Percentiles rank a stretch among this genome's conserved stretches.
Evolutionary conservation across 2,888 invertebrate species (phyloP).

Genomic region (Mactromeris polynyma): DNA sequence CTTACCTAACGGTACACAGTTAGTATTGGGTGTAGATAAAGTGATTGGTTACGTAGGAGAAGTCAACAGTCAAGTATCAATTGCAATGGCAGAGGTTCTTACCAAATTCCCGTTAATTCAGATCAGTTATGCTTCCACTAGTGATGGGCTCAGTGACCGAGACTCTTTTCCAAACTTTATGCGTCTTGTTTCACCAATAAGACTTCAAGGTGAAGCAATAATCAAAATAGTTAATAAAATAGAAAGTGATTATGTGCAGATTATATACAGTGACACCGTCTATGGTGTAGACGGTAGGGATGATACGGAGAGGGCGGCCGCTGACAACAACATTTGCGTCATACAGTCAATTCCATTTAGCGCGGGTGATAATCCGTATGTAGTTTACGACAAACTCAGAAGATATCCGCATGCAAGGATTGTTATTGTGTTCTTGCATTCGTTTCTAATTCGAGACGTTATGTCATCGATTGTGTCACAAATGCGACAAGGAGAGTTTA

Average conservation of each 20-base stretch:
- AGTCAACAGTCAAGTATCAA: constrained; percentile 55
- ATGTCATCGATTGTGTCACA: constrained; percentile 22
- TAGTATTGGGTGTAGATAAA: constrained; percentile 28
- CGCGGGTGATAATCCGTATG: constrained; percentile 20
- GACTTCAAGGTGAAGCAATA: constrained; percentile 63
- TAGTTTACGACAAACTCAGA: constrained; percentile 48
- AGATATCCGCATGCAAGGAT: constrained; percentile 60
- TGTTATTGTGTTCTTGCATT: constrained; percentile 62
- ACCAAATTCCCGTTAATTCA: constrained; percentile 45
- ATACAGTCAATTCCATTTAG: constrained; percentile 47
- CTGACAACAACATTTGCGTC: constrained; percentile 55
- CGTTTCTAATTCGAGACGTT: constrained; percentile 42
- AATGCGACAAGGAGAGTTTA: constrained; percentile 56
- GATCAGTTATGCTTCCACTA: constrained; percentile 65
- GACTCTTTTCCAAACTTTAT: constrained; percentile 57
- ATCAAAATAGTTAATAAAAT: constrained; percentile 56
- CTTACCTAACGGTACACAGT: constrained; percentile 2
- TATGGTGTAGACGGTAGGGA: constrained; percentile 64
- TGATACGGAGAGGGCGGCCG: constrained; percentile 19
- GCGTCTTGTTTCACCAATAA: constrained; percentile 64
- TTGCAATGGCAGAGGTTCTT: constrained; percentile 55
- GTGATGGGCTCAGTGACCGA: constrained; percentile 60
- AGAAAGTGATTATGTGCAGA: constrained; percentile 59
- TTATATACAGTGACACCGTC: constrained; percentile 64
- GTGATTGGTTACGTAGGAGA: constrained; percentile 67